Evolutionary conservation across 2,888 invertebrate species (phyloP), one percentile per base, ranked within the genome.

Genomic region (Orchesella flavescens): DNA sequence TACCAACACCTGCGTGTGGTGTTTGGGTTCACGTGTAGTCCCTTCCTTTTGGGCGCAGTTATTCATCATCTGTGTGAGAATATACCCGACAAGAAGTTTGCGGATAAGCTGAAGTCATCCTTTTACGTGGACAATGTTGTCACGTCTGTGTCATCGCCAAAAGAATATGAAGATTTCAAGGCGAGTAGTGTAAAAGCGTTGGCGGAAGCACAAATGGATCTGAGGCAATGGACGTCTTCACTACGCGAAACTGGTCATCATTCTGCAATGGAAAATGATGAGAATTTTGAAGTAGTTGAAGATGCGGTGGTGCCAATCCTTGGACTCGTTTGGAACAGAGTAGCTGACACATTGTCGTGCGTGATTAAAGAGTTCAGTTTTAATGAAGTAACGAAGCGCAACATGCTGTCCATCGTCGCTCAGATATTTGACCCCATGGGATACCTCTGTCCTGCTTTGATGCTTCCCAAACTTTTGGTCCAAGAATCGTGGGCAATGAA

Each of bases 341-440:
- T 17, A 12, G 1, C 1, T 1, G 76, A n/a, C n/a, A n/a, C n/a
- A n/a, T n/a, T n/a, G n/a, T n/a, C n/a, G n/a, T n/a, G n/a, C n/a
- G n/a, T n/a, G n/a, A n/a, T n/a, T n/a, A n/a, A n/a, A n/a, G n/a
- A n/a, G n/a, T n/a, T n/a, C n/a, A n/a, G n/a, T n/a, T n/a, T n/a
- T n/a, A n/a, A 76, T 57, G 68, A 66, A 13, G 17, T 76, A 1
- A 76, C 66, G 5, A 76, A 76, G 21, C 24, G 76, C 19, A 19
- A n/a, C 7, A 15, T 76, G 3, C 21, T 76, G 23, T 76, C 73
- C 10, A 34, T 43, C 15, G 23, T 59, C 9, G 19, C 13, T 12
- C 24, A 59, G 17, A 43, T 73, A 0, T 76, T 66, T 57, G 76
- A 76, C 43, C 55, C 66, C 0, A 66, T 76, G 19, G 76, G 76